Evolutionary conservation across 2,888 invertebrate species (phyloP).

Genomic region (Drosophila ustulata): DNA sequence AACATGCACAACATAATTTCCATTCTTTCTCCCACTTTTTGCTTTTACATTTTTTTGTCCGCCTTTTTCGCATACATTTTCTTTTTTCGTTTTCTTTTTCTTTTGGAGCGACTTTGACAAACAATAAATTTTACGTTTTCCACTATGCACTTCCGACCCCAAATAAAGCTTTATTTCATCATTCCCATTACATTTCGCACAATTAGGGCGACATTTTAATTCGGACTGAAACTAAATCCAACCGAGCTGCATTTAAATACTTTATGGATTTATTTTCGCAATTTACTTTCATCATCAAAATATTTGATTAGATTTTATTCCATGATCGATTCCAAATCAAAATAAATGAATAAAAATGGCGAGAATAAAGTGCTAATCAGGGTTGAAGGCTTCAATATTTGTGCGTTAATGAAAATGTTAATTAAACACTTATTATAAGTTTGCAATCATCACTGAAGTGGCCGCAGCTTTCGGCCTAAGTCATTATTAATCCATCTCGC

Average conservation of each 20-base stretch:
- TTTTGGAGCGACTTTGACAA: constrained; percentile 40
- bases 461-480: background rate
- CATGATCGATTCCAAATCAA: too few species aligned
- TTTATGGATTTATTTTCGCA: too few species aligned
- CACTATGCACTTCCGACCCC: constrained; percentile 20
- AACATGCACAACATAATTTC: constrained; percentile 76
- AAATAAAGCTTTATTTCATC: constrained; percentile 3
- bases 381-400: too few species aligned
- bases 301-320: too few species aligned
- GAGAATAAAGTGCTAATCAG: too few species aligned
- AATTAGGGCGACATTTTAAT: background rate
- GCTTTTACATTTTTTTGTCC: background rate
- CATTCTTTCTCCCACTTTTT: constrained; percentile 14
- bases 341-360: too few species aligned
- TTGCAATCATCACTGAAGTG: background rate
- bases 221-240: too few species aligned
- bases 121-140: constrained; percentile 43
- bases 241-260: too few species aligned
- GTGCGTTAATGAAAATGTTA: too few species aligned
- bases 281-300: too few species aligned
- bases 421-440: background rate
- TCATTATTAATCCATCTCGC: background rate
- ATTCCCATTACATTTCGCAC: background rate
- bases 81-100: constrained; percentile 1
- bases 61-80: constrained; percentile 38